Conservation (phyloP, 2,888 invertebrate genomes). For the Alitta virens region DNA sequence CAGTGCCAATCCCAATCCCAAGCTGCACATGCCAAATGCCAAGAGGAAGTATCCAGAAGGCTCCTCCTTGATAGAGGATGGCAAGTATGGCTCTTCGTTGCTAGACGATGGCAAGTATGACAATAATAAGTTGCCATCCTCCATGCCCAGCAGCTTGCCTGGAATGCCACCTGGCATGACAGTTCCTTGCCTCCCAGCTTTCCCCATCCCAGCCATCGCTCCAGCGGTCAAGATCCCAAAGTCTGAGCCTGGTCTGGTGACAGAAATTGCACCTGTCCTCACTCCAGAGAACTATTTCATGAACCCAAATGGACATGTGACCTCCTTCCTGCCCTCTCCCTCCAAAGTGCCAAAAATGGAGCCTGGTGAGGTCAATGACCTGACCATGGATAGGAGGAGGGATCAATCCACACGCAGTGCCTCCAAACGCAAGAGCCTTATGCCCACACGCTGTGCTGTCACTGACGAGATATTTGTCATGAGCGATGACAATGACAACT, state of each 20-base stretch:
- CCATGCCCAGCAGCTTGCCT: background rate
- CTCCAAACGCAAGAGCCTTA: slow-evolving; percentile 41
- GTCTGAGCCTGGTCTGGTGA: slow-evolving; percentile 40
- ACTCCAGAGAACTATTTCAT: no score
- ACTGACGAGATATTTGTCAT: slow-evolving; percentile 33
- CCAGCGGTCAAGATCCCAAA: slow-evolving; percentile 28
- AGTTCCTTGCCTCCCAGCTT: background rate
- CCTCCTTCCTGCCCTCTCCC: background rate
- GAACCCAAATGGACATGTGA: no score
- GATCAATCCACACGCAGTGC: slow-evolving; percentile 2
- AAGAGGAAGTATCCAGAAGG: slow-evolving; percentile 75
- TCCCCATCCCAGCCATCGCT: background rate
- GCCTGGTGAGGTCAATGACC: background rate
- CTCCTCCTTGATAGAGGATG: slow-evolving; percentile 35
- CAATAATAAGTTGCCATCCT: background rate
- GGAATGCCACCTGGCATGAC: background rate
- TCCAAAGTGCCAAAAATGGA: slow-evolving; percentile 5
- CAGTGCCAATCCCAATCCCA: slow-evolving; percentile 97
- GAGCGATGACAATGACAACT: slow-evolving; percentile 38
- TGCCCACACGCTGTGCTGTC: slow-evolving; percentile 44
- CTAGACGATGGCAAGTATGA: background rate
- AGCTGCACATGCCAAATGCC: slow-evolving; percentile 91
- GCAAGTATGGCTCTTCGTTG: background rate
- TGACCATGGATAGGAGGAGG: no score
- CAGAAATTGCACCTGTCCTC: background rate